Conservation (phyloP, 2,113 vertebrate genomes). For the Sander vitreus region DNA sequence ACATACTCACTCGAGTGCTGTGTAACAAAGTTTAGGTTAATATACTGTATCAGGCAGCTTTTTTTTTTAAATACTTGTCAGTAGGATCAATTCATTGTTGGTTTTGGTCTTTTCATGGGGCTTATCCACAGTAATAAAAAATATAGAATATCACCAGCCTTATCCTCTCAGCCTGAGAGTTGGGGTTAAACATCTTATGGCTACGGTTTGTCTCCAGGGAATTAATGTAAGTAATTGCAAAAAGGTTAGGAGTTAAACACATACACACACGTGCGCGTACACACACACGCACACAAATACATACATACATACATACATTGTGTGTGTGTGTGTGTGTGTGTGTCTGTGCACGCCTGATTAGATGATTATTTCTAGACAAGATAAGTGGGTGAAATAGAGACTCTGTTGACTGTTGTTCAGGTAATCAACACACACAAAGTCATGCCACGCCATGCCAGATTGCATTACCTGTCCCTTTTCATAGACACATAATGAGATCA, state of each 20-base stretch:
- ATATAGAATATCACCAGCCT: not conserved
- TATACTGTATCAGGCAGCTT: too few species aligned
- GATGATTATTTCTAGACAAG: slow-evolving; percentile 90
- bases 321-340: slow-evolving; percentile 2
- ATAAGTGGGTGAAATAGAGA: slow-evolving; percentile 92
- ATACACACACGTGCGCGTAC: not conserved
- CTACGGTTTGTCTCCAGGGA: not conserved
- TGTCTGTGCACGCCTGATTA: slow-evolving; percentile 79
- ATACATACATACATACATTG: not conserved
- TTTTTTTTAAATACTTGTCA: too few species aligned
- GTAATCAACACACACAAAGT: slow-evolving; percentile 85
- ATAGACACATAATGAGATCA: slow-evolving; percentile 92
- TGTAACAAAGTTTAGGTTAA: too few species aligned
- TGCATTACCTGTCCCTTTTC: slow-evolving; percentile 93
- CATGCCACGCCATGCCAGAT: slow-evolving; percentile 86
- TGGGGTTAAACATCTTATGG: not conserved
- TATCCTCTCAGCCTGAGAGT: not conserved
- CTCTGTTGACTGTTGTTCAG: slow-evolving; percentile 86
- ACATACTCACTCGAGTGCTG: too few species aligned
- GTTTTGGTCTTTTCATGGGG: too few species aligned
- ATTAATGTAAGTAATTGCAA: not conserved
- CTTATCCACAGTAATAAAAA: too few species aligned
- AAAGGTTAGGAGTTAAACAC: not conserved
- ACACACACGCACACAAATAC: not conserved
- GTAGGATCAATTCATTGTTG: too few species aligned